Evolutionary conservation across 2,888 invertebrate species (phyloP).

Genomic region (Synergus umbraculus): DNA sequence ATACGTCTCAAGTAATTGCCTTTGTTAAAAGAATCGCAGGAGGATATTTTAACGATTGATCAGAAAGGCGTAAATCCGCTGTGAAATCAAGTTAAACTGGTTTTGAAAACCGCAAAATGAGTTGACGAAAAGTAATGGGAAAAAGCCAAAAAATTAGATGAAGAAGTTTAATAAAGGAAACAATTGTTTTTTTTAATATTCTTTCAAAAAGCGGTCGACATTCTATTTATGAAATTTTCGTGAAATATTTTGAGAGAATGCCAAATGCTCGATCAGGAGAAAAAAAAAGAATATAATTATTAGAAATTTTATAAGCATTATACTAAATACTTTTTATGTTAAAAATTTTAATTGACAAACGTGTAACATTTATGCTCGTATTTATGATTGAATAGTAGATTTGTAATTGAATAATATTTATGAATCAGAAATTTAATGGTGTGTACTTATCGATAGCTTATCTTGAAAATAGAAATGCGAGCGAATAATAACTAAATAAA

Average conservation of each 20-base stretch:
- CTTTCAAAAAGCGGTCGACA: no score
- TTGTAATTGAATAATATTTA: not conserved
- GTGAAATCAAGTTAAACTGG: not conserved
- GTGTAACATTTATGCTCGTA: not conserved
- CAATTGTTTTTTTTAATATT: no score
- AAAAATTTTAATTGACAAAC: not conserved
- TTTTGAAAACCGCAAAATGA: not conserved
- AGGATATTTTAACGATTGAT: not conserved
- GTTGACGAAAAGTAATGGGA: not conserved
- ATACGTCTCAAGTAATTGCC: slow-evolving; percentile 15
- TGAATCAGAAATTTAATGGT: not conserved
- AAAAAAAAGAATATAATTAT: no score
- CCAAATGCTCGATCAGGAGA: no score
- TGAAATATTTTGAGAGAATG: no score
- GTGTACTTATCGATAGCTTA: not conserved
- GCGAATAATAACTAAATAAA: not conserved
- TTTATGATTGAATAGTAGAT: not conserved
- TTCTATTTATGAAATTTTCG: no score
- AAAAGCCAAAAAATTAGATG: not conserved
- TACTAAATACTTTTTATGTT: not conserved
- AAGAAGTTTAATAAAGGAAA: not conserved
- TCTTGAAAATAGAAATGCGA: not conserved
- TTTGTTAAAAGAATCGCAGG: not conserved
- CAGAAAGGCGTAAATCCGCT: slow-evolving; percentile 24
- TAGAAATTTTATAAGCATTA: no score